Evolutionary conservation across 2,888 invertebrate species (phyloP), one percentile per base, ranked within the genome.

Genomic region (Tethea ocularis): DNA sequence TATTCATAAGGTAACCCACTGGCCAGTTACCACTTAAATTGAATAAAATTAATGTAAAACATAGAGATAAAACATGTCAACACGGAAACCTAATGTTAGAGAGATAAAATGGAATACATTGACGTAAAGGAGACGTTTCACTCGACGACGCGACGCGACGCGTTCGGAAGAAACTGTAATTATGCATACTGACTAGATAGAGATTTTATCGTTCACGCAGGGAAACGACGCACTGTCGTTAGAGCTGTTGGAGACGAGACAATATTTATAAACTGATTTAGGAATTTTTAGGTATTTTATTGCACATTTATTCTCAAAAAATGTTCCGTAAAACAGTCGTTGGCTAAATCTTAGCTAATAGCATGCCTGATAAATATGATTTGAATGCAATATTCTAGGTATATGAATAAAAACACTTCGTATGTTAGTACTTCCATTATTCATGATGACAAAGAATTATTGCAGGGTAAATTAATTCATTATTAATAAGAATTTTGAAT

Each of bases 11-110:
- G n/a, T n/a, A 38, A n/a, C n/a, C 38, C 6, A n/a, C 38, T 7
- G 0, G n/a, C n/a, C n/a, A n/a, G 38, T n/a, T 20, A 20, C 46
- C 46, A 46, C 46, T 46, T 46, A 46, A 46, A 1, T 10, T 46
- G 46, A 46, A 46, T 46, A 46, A 46, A 46, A 20, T 46, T 46
- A 46, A 46, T 46, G 46, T 46, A 10, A 46, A 46, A 20, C 46
- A 20, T 20, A 46, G 10, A 46, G 46, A 46, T 46, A 20, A 46
- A 46, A 20, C 20, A 46, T 20, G 46, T 46, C 46, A 46, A 46
- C 46, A 46, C 46, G 46, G 46, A 20, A 20, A 46, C 46, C 7
- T 46, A 20, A 46, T 20, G 20, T 46, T 20, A 20, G n/a, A 13
- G 33, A 17, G n/a, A 20, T 46, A 2, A 46, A 8, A 20, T 10